phyloP scores from a whole-genome alignment of 2,113 vertebrate genomes.

The Rhinopomastus cyanomelas region DNA sequence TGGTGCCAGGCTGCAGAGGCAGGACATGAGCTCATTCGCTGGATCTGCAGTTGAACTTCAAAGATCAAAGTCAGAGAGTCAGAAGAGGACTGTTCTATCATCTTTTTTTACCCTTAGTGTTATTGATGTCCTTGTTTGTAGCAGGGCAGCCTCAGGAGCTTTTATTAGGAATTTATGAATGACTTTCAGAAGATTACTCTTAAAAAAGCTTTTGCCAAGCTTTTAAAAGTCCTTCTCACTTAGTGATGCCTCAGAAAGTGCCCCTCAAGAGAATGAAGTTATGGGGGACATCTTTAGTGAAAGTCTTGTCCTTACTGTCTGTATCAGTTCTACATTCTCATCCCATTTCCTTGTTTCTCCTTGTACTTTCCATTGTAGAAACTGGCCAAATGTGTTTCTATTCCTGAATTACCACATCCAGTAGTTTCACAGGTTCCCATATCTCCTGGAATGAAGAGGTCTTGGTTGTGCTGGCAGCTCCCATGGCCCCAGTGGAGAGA shows the following conservation, averaged over 20 bases:
- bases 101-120: background rate
- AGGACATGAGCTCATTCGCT: slow-evolving; percentile 20
- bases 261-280: background rate
- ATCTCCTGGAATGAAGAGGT: background rate
- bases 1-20: background rate
- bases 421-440: background rate
- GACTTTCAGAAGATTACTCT: background rate
- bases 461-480: background rate
- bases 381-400: background rate
- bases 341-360: background rate
- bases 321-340: background rate
- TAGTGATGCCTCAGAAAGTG: background rate
- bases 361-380: background rate
- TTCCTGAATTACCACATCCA: background rate
- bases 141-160: background rate
- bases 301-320: background rate
- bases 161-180: slow-evolving; percentile 1
- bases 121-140: slow-evolving; percentile 4
- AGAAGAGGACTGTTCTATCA: background rate
- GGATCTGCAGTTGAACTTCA: background rate
- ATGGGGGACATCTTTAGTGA: background rate
- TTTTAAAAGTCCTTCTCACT: background rate
- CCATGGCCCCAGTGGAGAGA: background rate
- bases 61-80: slow-evolving; percentile 8
- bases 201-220: background rate